Conservation (phyloP, 2,113 vertebrate species). For the Gallinago media region DNA sequence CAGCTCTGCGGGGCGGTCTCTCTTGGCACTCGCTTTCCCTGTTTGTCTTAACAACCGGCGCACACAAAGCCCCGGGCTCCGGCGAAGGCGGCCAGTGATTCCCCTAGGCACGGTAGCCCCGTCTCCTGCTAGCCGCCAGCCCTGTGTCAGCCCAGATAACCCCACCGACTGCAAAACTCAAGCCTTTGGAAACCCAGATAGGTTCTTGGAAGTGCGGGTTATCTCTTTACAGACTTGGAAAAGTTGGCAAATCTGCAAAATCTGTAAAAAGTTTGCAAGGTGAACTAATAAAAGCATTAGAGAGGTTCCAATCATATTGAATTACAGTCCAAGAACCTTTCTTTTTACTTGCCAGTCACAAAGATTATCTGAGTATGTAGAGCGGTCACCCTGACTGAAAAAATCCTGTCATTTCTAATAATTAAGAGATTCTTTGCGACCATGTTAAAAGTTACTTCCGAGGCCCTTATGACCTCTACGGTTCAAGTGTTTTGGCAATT, state of each 20-base stretch:
- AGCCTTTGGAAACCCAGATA: too few relatives aligned
- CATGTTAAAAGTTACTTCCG: neutral
- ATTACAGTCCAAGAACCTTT: neutral
- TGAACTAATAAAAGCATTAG: neutral
- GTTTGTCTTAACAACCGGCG: conserved; percentile 85
- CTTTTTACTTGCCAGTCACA: neutral
- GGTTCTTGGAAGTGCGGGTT: neutral
- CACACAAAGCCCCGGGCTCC: conserved; percentile 58
- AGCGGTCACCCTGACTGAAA: neutral
- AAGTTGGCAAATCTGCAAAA: neutral
- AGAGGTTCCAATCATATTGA: neutral
- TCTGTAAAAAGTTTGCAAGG: neutral
- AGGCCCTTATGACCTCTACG: neutral
- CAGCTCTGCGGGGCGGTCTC: conserved; percentile 75
- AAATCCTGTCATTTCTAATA: neutral
- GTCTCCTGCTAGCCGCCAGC: conserved; percentile 57
- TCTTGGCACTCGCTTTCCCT: conserved; percentile 78
- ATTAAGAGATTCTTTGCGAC: neutral
- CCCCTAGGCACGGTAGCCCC: conserved; percentile 67
- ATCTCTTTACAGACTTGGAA: neutral
- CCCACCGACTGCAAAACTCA: neutral
- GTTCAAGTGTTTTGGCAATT: neutral
- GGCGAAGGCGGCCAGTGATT: conserved; percentile 40
- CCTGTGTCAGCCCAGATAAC: conserved; percentile 53
- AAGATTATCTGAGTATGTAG: neutral